Base-by-base conservation (phyloP, 2,797 vertebrate species). In the Mus minutoides region DNA sequence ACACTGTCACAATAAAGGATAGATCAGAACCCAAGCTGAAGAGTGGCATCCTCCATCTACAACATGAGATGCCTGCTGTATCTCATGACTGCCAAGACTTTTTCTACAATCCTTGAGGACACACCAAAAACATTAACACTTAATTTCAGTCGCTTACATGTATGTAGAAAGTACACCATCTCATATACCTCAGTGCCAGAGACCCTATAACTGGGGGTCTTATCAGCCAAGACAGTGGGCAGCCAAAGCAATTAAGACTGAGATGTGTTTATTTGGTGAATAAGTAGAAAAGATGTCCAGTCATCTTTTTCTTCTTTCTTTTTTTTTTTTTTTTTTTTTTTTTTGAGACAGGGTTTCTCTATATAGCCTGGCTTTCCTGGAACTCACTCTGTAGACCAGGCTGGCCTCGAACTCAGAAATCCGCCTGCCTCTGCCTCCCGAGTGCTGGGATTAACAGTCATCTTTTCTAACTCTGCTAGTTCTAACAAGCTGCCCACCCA, bases 31-130 rank as follows among this genome's bases (percentile, higher is more conserved):
- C 56, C 79, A 37, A 60, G 75, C 69, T 43, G 49, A 43, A 40
- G 24, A 56, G 56, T 13, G 31, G 79, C 0, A 17, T 2, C 17
- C 54, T 76, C 78, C 0, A 56, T 84, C 54, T 75, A 86, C 49
- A 11, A 43, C 11, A 0, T 2, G 56, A 37, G 24, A 54, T 0
- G 9, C 4, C n/a, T 58, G 88, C 31, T 4, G 3, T 3, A 52
- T 3, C 40, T 94, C 84, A 49, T 0, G 0, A 29, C 34, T 87
- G 40, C 73, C 94, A 76, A 91, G 79, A 76, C 3, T 46, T 46
- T 88, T 52, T 92, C 75, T 73, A 77, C 96, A 95, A 67, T 37
- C 7, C 73, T 93, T 56, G n/a, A 6, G 80, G 73, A 90, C 77
- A 64, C 56, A 52, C 54, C 62, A 54, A 91, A 93, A 95, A 46